Evolutionary conservation across 2,797 vertebrate species (phyloP).

Genomic region (Melopsittacus undulatus): DNA sequence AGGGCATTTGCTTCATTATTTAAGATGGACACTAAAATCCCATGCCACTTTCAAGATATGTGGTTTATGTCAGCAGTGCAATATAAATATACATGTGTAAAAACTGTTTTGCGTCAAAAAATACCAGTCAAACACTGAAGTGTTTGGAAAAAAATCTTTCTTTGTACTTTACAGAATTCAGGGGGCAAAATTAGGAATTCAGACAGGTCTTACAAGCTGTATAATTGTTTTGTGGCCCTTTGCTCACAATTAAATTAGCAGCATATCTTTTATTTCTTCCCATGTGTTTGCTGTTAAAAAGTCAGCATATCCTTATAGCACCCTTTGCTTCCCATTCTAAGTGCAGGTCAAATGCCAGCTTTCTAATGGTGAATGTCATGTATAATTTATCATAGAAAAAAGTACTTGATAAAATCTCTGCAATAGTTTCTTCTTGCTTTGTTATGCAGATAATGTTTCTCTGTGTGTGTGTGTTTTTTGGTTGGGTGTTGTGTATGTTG

Average conservation of each 20-base stretch:
- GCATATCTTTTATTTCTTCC: neutral
- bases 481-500: neutral
- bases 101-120: neutral
- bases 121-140: neutral
- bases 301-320: neutral
- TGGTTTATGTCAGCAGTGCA: neutral
- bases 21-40: neutral
- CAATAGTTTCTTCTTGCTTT: neutral
- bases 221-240: neutral
- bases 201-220: neutral
- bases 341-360: neutral
- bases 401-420: neutral
- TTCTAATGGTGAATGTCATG: neutral
- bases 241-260: neutral
- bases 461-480: neutral
- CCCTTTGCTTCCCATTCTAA: neutral
- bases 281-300: neutral
- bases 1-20: neutral
- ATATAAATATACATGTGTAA: neutral
- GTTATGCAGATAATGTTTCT: neutral
- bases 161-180: neutral
- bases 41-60: fast-evolving
- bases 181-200: neutral
- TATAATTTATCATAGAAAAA: neutral
- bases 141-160: neutral